Evolutionary conservation across 92 coral and sea anemone species (phyloP).

Genomic region (Bergia puertoricense): DNA sequence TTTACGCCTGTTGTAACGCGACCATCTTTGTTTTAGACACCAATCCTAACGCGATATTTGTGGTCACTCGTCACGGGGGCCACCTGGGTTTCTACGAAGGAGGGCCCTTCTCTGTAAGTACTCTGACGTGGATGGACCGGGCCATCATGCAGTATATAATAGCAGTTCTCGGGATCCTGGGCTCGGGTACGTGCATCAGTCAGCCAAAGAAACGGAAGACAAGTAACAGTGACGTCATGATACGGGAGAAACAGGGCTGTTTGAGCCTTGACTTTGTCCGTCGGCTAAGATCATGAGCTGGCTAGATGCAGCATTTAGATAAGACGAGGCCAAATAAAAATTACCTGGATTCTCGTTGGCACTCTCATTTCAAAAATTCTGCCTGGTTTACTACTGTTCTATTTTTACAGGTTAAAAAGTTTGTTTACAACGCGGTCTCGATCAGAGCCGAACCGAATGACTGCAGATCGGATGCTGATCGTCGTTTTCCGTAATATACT

Average conservation of each 20-base stretch:
- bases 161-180: slow-evolving; percentile 61
- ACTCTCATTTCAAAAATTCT: too few species aligned
- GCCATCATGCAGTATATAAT: slow-evolving; percentile 77
- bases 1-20: neutral
- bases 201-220: neutral
- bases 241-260: neutral
- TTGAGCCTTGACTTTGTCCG: neutral
- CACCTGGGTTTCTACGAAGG: slow-evolving; percentile 95
- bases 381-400: too few species aligned
- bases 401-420: too few species aligned
- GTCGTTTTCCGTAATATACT: too few species aligned
- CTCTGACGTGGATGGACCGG: slow-evolving; percentile 88
- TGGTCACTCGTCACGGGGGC: slow-evolving; percentile 93
- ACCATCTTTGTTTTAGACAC: slow-evolving; percentile 55
- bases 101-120: slow-evolving; percentile 59
- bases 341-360: too few species aligned
- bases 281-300: slow-evolving; percentile 7
- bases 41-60: slow-evolving; percentile 80
- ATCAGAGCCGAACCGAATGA: too few species aligned
- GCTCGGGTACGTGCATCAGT: neutral
- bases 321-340: neutral
- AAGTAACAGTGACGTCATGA: neutral
- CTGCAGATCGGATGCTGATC: too few species aligned
- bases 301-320: neutral
- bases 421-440: too few species aligned